Conservation (phyloP, 2,888 invertebrate species). For the Gasteruption jaculator region DNA sequence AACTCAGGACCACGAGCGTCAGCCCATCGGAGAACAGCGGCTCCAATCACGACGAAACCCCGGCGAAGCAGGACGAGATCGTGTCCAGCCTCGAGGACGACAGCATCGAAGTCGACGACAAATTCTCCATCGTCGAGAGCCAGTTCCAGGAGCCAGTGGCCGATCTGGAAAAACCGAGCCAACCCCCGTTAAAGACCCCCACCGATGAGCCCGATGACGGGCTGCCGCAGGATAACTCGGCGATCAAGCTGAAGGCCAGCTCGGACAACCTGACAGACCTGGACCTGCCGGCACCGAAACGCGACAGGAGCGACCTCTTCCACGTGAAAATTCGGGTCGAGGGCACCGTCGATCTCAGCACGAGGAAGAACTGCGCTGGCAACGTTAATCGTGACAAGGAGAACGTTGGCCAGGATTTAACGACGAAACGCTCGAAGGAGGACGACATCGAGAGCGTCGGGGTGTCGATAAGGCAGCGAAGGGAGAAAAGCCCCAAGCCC, state of each 20-base stretch:
- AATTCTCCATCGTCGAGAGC: slow-evolving; percentile 37
- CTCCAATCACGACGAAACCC: slow-evolving; percentile 25
- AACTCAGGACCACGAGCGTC: slow-evolving; percentile 35
- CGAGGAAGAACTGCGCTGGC: slow-evolving; percentile 40
- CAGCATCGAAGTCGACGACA: slow-evolving; percentile 48
- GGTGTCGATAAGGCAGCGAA: slow-evolving; percentile 37
- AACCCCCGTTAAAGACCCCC: slow-evolving; percentile 35
- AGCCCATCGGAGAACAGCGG: slow-evolving; percentile 40
- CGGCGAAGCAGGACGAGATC: no score
- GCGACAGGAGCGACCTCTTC: slow-evolving; percentile 33
- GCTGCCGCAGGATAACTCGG: slow-evolving; percentile 29
- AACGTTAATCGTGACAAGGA: no score
- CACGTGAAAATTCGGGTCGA: slow-evolving; percentile 45
- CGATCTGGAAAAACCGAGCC: slow-evolving; percentile 42
- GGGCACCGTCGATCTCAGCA: slow-evolving; percentile 47
- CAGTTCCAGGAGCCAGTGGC: slow-evolving; percentile 41
- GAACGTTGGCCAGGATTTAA: slow-evolving; percentile 47
- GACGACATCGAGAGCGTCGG: slow-evolving; percentile 36
- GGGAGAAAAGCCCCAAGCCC: slow-evolving; percentile 46
- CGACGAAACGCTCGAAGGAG: slow-evolving; percentile 39
- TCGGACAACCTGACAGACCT: slow-evolving; percentile 42
- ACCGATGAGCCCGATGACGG: slow-evolving; percentile 32
- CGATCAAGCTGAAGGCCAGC: slow-evolving; percentile 39
- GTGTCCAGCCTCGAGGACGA: slow-evolving; percentile 37
- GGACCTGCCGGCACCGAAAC: slow-evolving; percentile 30